Conservation (phyloP, 2,797 vertebrate genomes). For the Onychomys torridus region DNA sequence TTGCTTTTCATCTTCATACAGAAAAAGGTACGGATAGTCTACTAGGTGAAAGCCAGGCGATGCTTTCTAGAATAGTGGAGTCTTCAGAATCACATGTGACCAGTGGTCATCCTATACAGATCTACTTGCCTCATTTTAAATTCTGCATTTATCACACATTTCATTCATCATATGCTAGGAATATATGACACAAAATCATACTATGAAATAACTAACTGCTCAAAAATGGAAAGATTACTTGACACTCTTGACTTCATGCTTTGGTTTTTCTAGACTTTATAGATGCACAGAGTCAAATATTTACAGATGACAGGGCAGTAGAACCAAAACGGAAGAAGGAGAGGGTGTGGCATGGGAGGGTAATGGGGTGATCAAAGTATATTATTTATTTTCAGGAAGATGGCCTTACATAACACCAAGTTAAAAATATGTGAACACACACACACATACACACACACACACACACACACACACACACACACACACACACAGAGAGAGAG, state of each 20-base stretch:
- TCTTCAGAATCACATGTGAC: background rate
- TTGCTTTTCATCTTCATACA: background rate
- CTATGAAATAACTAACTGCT: background rate
- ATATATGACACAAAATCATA: background rate
- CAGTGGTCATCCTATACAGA: background rate
- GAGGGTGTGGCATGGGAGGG: background rate
- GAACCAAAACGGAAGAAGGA: background rate
- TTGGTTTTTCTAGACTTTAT: background rate
- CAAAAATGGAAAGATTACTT: background rate
- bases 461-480: background rate
- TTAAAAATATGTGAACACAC: background rate
- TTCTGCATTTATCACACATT: constrained; percentile 18
- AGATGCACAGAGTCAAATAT: background rate
- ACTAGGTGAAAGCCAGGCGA: background rate
- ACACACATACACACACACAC: background rate
- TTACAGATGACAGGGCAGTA: background rate
- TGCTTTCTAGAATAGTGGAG: background rate
- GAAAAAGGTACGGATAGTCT: background rate
- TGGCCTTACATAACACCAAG: background rate
- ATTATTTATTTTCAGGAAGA: background rate
- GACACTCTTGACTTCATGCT: background rate
- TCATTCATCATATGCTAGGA: background rate
- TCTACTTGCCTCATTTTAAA: background rate
- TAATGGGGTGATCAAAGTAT: no score
- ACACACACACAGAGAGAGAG: background rate